phyloP scores from a whole-genome alignment of 2,888 invertebrate genomes.

The Petrophora chlorosata region DNA sequence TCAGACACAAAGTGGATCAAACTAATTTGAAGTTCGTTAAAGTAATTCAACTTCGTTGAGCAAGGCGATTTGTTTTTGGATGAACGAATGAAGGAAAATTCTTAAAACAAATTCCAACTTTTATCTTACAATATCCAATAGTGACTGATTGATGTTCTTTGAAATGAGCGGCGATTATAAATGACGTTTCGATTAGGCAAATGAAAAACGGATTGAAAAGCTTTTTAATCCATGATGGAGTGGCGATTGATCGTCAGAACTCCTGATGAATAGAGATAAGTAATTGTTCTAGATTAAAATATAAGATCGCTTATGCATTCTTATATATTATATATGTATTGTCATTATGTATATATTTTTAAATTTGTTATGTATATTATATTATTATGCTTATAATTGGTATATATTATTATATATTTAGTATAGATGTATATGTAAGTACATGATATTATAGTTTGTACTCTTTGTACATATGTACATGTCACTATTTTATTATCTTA shows the following conservation, averaged over 20 bases:
- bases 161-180: constrained; percentile 14
- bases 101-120: constrained; percentile 34
- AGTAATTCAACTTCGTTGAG: constrained; percentile 41
- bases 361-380: no score
- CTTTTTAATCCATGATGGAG: constrained; percentile 14
- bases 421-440: no score
- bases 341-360: no score
- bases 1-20: constrained; percentile 35
- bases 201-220: constrained; percentile 21
- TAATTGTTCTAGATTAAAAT: no score
- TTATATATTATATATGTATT: no score
- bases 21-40: constrained; percentile 40
- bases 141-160: constrained; percentile 32
- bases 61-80: constrained; percentile 35
- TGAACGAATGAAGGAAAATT: constrained; percentile 31
- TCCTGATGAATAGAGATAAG: neutral
- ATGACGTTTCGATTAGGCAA: constrained; percentile 14
- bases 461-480: no score
- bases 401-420: no score
- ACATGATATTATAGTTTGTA: no score
- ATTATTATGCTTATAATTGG: no score
- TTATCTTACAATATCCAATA: constrained; percentile 32
- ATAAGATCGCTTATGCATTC: no score
- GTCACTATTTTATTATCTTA: no score
- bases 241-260: constrained; percentile 3